Evolutionary conservation across 2,113 vertebrate genomes (phyloP).

Genomic region (Labrus mixtus): DNA sequence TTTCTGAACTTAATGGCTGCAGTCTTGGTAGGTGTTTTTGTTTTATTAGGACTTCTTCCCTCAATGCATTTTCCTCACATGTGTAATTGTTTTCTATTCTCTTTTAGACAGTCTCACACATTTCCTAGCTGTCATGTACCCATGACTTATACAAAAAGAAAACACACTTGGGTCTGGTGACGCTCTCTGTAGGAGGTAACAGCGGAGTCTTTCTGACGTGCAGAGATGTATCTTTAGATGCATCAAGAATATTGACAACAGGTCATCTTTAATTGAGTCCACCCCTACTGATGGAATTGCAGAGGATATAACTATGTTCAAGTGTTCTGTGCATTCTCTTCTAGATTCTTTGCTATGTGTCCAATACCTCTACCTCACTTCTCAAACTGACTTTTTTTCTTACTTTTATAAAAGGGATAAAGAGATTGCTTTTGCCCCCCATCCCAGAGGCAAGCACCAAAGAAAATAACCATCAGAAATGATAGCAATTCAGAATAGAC

Average conservation of each 20-base stretch:
- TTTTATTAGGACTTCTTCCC: neutral
- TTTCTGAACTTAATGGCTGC: conserved; percentile 17
- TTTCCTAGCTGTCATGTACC: neutral
- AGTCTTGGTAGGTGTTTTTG: neutral
- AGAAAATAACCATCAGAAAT: too few relatives aligned
- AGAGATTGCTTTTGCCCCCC: too few relatives aligned
- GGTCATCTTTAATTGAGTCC: neutral
- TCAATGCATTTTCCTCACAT: neutral
- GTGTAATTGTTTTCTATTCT: conserved; percentile 31
- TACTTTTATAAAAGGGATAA: too few relatives aligned
- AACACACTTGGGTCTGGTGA: neutral
- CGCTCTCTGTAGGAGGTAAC: neutral
- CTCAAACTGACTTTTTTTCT: too few relatives aligned
- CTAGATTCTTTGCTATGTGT: too few relatives aligned
- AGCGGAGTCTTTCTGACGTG: neutral
- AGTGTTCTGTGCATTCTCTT: too few relatives aligned
- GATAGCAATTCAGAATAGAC: too few relatives aligned
- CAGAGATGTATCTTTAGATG: neutral
- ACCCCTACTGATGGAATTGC: neutral
- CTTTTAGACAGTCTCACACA: neutral
- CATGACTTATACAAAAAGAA: neutral
- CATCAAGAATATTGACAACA: neutral
- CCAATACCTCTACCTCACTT: too few relatives aligned
- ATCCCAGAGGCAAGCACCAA: too few relatives aligned
- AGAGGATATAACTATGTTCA: neutral